Percentiles rank a stretch among this genome's conserved stretches.
Conservation (phyloP, 2,797 vertebrate genomes). For the Acanthiza pusilla region DNA sequence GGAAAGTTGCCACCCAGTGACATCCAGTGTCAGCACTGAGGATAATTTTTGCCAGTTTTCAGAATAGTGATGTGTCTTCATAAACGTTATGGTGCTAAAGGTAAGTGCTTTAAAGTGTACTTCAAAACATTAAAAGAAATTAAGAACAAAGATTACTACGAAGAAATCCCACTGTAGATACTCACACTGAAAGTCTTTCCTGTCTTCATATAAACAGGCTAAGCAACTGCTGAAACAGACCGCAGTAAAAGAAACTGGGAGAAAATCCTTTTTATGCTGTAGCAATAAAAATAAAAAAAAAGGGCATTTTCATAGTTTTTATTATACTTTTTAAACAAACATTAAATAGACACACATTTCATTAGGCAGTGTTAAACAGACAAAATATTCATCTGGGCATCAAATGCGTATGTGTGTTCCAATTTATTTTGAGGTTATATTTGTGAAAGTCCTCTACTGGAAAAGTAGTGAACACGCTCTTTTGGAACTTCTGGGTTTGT, state of each 20-base stretch:
- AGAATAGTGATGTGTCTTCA: not conserved
- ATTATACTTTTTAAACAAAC: not conserved
- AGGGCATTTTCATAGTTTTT: not conserved
- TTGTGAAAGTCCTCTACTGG: not conserved
- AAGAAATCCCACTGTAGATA: not conserved
- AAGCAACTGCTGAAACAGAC: not conserved
- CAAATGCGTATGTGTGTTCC: not conserved
- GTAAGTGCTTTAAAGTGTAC: not conserved
- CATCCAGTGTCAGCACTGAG: not conserved
- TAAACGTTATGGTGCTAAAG: not conserved
- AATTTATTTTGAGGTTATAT: not conserved
- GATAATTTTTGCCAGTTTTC: not conserved
- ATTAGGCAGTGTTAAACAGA: not conserved
- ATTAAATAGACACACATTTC: not conserved
- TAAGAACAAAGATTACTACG: not conserved
- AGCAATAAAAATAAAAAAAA: not conserved
- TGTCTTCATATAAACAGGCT: not conserved
- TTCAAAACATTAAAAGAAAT: not conserved
- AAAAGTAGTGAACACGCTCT: not conserved
- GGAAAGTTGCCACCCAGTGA: not conserved
- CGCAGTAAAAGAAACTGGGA: not conserved
- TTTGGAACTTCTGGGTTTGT: not conserved
- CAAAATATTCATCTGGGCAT: not conserved
- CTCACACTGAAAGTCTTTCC: not conserved
- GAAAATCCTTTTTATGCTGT: not conserved